Evolutionary conservation across 2,113 vertebrate genomes (phyloP).

Genomic region (Thunnus thynnus): DNA sequence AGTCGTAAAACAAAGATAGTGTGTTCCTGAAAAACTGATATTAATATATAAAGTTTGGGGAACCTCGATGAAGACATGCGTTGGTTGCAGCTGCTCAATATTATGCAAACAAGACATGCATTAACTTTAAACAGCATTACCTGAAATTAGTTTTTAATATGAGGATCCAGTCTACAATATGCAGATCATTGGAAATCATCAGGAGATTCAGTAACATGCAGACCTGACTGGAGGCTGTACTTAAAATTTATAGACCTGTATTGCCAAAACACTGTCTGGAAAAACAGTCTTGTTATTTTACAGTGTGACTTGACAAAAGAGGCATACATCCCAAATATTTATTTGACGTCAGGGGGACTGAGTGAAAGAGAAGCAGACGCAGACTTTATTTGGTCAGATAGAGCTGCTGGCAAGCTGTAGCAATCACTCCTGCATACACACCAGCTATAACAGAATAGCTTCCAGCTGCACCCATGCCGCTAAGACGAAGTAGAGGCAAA

Average conservation of each 20-base stretch:
- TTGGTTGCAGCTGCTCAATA: constrained; percentile 4
- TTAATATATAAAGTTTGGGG: not conserved
- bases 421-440: constrained; percentile 11
- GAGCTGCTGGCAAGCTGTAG: constrained; percentile 40
- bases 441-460: constrained; percentile 29
- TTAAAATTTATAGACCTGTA: constrained; percentile 41
- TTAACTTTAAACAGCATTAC: not conserved
- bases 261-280: not conserved
- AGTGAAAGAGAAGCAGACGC: constrained; percentile 39
- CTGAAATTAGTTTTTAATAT: constrained; percentile 16
- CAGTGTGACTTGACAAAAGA: constrained; percentile 35
- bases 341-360: constrained; percentile 29
- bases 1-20: not conserved
- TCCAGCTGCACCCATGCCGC: constrained; percentile 45
- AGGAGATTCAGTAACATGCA: constrained; percentile 32
- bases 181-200: constrained; percentile 38
- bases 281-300: constrained; percentile 41
- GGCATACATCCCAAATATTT: constrained; percentile 47
- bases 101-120: not conserved
- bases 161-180: constrained; percentile 20
- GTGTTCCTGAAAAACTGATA: not conserved
- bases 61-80: not conserved
- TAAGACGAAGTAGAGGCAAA: constrained; percentile 47
- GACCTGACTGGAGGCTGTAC: constrained; percentile 34
- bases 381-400: constrained; percentile 64